Percentiles rank a stretch among this genome's conserved stretches.
Evolutionary conservation across 2,888 invertebrate species (phyloP).

Genomic region (Erebia aethiops): DNA sequence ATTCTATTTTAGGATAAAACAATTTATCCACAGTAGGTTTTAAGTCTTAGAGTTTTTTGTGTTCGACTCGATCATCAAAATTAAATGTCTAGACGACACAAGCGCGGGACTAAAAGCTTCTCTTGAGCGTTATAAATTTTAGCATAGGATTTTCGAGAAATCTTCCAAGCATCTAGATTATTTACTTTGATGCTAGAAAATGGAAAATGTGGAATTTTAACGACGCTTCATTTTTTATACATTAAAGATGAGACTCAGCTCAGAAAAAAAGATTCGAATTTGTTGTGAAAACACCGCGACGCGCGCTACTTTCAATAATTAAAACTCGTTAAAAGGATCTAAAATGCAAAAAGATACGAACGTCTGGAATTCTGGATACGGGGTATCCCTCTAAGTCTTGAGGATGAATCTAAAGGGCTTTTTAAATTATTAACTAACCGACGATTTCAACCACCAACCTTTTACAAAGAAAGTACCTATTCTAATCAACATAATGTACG

Average conservation of each 20-base stretch:
- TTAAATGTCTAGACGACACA: slow-evolving; percentile 35
- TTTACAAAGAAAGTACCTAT: slow-evolving; percentile 17
- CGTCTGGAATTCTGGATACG: no score
- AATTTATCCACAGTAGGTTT: slow-evolving; percentile 4
- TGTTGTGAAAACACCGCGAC: no score
- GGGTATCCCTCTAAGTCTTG: neutral
- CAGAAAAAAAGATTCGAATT: no score
- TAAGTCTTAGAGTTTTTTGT: slow-evolving; percentile 12
- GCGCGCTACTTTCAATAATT: no score
- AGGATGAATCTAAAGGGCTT: slow-evolving; percentile 3
- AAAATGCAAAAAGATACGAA: no score
- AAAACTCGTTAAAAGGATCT: no score
- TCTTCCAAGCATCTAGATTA: slow-evolving; percentile 33
- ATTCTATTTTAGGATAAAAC: neutral
- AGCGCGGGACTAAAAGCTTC: slow-evolving; percentile 32
- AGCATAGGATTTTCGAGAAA: slow-evolving; percentile 36
- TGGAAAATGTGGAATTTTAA: slow-evolving; percentile 29
- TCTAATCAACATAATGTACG: slow-evolving; percentile 25
- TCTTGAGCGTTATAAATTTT: slow-evolving; percentile 36
- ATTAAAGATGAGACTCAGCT: neutral
- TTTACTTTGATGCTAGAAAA: slow-evolving; percentile 35
- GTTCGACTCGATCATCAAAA: slow-evolving; percentile 29
- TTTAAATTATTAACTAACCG: slow-evolving; percentile 16
- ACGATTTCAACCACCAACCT: neutral
- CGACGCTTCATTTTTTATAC: slow-evolving; percentile 17